Conservation (phyloP, 2,797 vertebrate genomes). For the Lacerta agilis region DNA sequence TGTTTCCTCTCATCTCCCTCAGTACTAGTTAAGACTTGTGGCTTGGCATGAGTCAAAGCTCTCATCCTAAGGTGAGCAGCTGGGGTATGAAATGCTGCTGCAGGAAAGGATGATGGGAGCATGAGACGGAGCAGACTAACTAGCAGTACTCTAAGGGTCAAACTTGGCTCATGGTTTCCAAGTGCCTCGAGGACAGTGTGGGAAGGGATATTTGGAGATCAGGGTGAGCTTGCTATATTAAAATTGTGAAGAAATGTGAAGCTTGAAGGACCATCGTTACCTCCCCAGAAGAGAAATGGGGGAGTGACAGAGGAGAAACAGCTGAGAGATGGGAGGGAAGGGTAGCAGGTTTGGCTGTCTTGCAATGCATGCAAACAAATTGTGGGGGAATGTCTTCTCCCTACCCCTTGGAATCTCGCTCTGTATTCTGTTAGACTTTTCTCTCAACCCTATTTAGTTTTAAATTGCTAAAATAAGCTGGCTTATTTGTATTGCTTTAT, state of each 20-base stretch:
- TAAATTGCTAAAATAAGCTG: neutral
- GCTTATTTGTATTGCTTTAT: neutral
- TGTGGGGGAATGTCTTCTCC: neutral
- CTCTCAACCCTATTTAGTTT: neutral
- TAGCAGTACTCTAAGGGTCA: too few species aligned
- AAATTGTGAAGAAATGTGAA: neutral
- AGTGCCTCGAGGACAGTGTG: too few species aligned
- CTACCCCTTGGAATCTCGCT: too few species aligned
- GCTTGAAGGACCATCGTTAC: neutral
- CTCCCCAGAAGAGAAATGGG: neutral
- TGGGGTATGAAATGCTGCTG: too few species aligned
- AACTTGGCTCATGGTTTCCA: too few species aligned
- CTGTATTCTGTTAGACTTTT: neutral
- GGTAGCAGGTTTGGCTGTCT: neutral
- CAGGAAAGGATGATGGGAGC: too few species aligned
- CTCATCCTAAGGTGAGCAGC: too few species aligned
- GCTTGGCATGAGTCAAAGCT: too few species aligned
- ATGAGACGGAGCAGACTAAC: too few species aligned
- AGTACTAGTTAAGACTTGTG: too few species aligned
- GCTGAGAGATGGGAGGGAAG: neutral
- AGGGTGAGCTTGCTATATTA: neutral
- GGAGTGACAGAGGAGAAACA: neutral
- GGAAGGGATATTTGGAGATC: neutral
- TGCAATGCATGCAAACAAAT: neutral
- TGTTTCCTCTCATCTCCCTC: too few species aligned